Conservation (phyloP, 2,113 vertebrate species). For the Tychaedon coryphoeus region DNA sequence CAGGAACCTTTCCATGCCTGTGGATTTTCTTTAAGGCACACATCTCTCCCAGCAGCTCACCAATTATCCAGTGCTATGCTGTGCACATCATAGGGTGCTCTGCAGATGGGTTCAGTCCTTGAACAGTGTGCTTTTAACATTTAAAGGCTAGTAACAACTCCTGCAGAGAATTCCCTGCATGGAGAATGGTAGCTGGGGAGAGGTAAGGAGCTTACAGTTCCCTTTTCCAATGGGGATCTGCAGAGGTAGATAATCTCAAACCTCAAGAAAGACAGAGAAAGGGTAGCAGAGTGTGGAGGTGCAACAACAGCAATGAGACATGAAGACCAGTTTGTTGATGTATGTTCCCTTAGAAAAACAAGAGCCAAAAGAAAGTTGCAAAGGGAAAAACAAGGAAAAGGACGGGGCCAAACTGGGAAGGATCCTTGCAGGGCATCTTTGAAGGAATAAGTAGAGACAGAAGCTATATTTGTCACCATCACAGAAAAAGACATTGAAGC, state of each 20-base stretch:
- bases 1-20: not conserved
- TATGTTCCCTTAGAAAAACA: not conserved
- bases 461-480: not conserved
- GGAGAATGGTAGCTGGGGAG: rapidly evolving
- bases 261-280: not conserved
- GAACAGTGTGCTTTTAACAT: not conserved
- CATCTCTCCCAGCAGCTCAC: not conserved
- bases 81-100: no score
- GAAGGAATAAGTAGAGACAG: not conserved
- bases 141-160: not conserved
- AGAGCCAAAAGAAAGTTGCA: not conserved
- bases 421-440: not conserved
- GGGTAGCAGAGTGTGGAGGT: not conserved
- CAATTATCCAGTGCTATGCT: not conserved
- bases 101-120: not conserved
- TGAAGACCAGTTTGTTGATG: not conserved
- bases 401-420: not conserved
- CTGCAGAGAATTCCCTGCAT: not conserved
- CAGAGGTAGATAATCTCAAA: not conserved
- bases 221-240: not conserved
- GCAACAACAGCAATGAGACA: not conserved
- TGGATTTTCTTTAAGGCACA: not conserved
- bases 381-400: not conserved
- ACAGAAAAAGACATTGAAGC: not conserved
- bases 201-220: not conserved